Evolutionary conservation across 2,888 invertebrate genomes (phyloP), one percentile per base, ranked within the genome.

Genomic region (Villa cingulata): DNA sequence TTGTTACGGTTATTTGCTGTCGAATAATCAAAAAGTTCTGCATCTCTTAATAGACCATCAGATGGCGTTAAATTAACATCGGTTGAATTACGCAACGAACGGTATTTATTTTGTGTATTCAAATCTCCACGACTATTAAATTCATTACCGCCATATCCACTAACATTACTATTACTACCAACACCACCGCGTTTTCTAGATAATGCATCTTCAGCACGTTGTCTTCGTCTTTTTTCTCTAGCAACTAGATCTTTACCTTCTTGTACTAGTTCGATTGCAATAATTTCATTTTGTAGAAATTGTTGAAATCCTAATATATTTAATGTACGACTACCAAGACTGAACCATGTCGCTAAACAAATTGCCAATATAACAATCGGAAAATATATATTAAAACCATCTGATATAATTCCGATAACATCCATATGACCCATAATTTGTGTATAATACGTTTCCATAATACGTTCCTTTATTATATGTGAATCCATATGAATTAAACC

Each of bases 401-500:
- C 88, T 0, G 96, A 87, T 55, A 98, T 88, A 51, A 98, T 89
- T 27, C 88, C 85, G 47, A 99, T 83, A 1, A 98, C 94, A 68
- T 97, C 96, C 94, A 98, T 91, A 66, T 98, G 97, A 0, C 98
- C 98, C 97, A 98, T 98, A 58, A 96, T 88, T 79, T 88, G 85
- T 0, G 97, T 98, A 62, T 97, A 98, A 58, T 88, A 83, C 0
- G 97, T 97, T 71, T 89, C 96, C 71, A 83, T 73, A 39, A 86
- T 75, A 54, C 78, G 78, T 55, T 77, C 75, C 57, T 83, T 82
- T 51, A 90, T 89, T 46, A 94, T 81, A 61, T 95, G 92, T 36
- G 92, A 95, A 70, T 99, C 98, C 84, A 98, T 88, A 62, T 98
- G 98, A 58, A 97, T 90, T 23, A 99, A 74, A 32, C 97, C 91